These are phyloP conservation scores for Cebus imitator DNA, from an alignment of 2,113 vertebrate genomes.

Conservation along the genomic window DNA sequence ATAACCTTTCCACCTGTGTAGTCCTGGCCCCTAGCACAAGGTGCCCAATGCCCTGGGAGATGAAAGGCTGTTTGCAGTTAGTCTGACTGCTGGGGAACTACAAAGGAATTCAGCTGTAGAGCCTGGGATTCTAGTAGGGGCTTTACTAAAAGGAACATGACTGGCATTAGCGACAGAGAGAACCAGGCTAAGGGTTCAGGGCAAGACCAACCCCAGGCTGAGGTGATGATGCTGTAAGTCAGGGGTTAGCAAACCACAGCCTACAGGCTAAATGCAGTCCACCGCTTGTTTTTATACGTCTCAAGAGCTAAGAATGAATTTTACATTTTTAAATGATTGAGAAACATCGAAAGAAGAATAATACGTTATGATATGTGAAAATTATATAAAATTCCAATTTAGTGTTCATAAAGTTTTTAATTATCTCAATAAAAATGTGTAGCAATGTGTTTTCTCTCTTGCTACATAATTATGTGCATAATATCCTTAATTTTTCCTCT, in stretches of 20 bases:
- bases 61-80: background rate
- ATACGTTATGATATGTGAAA: background rate
- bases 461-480: background rate
- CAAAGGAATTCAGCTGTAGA: background rate
- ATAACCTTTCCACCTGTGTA: background rate
- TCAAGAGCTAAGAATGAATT: background rate
- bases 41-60: background rate
- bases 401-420: conserved; percentile 20
- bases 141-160: background rate
- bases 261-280: background rate
- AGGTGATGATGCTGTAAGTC: background rate
- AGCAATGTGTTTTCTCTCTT: background rate
- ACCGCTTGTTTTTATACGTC: background rate
- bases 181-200: background rate
- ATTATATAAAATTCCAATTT: background rate
- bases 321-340: background rate
- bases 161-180: background rate
- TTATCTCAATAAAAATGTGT: background rate
- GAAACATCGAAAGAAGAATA: background rate
- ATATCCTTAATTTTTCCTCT: background rate
- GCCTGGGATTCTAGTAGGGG: background rate
- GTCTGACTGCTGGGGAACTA: background rate
- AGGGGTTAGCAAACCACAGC: background rate
- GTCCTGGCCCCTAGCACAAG: background rate
- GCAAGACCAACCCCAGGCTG: background rate